Evolutionary conservation across 2,888 invertebrate genomes (phyloP), one percentile per base, ranked within the genome.

Genomic region (Pogonocherus hispidulus): DNA sequence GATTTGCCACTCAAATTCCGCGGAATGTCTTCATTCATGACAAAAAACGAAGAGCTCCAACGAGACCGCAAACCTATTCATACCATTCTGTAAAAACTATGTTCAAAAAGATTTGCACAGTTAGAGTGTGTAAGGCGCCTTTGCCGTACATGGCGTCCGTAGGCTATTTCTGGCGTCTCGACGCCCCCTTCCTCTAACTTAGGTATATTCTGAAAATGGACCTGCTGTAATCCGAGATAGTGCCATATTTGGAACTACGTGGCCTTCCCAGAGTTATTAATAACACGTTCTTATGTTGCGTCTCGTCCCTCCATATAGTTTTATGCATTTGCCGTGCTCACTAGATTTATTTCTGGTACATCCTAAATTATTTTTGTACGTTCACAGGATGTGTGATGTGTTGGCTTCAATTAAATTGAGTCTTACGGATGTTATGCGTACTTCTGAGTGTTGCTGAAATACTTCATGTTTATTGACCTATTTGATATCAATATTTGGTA

Each of bases 171-270:
- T 78, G 84, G 79, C 81, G 79, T 82, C 84, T 75, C 80, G 84
- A 83, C 84, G 85, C 81, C 83, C 82, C 81, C 83, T 75, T 82
- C 80, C 81, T 71, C 78, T 76, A 76, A 74, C 75, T 74, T 79
- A 79, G 81, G 83, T 83, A 88, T 87, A 88, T 89, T 88, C 89
- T 89, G 86, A 87, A 89, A 89, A 89, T 89, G 89, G 90, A 86
- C 86, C 87, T 87, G 86, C 86, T 84, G 90, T 90, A 90, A 90
- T 88, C 87, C 88, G 90, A 90, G 90, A 89, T 89, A 90, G 89
- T 87, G 86, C 90, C 89, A 87, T 89, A 90, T 90, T 88, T 87
- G 90, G 90, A 85, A 87, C 87, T 88, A 86, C 84, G 72, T 73
- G 64, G 85, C 75, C 75, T 74, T 75, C 75, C 74, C 79, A 64